A percentile compares a stretch with the other conserved stretches of the same genome.
phyloP scores from a whole-genome alignment of 1,140 invertebrate genomes.

The Lepidotrigona ventralis region DNA sequence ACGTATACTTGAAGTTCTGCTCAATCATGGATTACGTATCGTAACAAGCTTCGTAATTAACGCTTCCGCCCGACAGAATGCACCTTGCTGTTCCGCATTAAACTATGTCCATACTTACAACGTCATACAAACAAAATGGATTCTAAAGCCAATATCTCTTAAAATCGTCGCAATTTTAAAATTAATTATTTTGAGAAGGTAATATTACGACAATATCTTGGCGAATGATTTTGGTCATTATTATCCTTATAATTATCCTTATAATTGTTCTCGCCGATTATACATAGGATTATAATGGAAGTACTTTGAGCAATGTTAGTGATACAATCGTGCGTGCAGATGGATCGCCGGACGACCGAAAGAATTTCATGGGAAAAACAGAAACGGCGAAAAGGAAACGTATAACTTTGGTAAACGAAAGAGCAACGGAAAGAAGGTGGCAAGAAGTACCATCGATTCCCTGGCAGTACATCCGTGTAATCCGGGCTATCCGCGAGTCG shows the following conservation, averaged over 20 bases:
- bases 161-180: background rate
- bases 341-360: background rate
- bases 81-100: background rate
- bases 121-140: background rate
- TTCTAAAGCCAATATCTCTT: background rate
- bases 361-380: conserved; percentile 10
- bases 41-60: conserved; percentile 14
- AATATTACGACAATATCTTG: no score
- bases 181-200: background rate
- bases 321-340: background rate
- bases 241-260: no score
- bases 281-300: background rate
- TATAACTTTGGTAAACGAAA: conserved; percentile 45
- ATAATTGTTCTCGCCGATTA: background rate
- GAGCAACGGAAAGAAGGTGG: conserved; percentile 44
- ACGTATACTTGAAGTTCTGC: background rate
- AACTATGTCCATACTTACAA: background rate
- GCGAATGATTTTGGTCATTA: no score
- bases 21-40: conserved; percentile 26
- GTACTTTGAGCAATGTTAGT: background rate
- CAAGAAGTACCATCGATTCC: conserved; percentile 67
- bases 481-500: conserved; percentile 69
- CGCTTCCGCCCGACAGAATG: background rate
- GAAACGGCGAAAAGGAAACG: conserved; percentile 44
- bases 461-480: conserved; percentile 69